A percentile compares a stretch with the other conserved stretches of the same genome.
Evolutionary conservation across 1,140 invertebrate genomes (phyloP).

Genomic region (Schlechtendalia chinensis): DNA sequence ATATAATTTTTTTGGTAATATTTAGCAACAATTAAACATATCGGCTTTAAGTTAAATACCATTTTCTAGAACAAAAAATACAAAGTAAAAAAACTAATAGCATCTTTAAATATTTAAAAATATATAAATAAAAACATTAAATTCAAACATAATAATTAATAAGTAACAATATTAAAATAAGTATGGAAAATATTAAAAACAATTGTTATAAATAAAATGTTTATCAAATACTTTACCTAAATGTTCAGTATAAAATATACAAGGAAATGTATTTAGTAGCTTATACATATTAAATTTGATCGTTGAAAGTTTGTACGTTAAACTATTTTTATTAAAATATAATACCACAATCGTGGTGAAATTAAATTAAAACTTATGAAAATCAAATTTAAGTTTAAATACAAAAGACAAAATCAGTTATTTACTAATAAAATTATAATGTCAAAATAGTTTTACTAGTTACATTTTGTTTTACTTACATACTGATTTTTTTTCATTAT

Average conservation of each 20-base stretch:
- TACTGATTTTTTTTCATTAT: neutral
- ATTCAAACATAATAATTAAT: constrained; percentile 46
- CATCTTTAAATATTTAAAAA: constrained; percentile 33
- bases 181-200: constrained; percentile 34
- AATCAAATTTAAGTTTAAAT: constrained; percentile 22
- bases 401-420: constrained; percentile 24
- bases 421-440: constrained; percentile 32
- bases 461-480: neutral
- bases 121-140: constrained; percentile 42
- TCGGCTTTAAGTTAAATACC: neutral
- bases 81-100: constrained; percentile 38
- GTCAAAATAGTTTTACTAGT: neutral
- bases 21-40: constrained; percentile 35
- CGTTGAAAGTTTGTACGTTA: constrained; percentile 29
- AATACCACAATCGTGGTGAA: constrained; percentile 3
- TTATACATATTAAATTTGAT: constrained; percentile 43
- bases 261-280: constrained; percentile 5
- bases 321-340: constrained; percentile 10
- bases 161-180: constrained; percentile 47
- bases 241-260: constrained; percentile 18
- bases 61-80: constrained; percentile 25
- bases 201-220: constrained; percentile 45
- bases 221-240: constrained; percentile 36
- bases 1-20: neutral
- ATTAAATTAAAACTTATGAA: constrained; percentile 19